Conservation (phyloP, 2,797 vertebrate species). For the Eulemur rubriventer region DNA sequence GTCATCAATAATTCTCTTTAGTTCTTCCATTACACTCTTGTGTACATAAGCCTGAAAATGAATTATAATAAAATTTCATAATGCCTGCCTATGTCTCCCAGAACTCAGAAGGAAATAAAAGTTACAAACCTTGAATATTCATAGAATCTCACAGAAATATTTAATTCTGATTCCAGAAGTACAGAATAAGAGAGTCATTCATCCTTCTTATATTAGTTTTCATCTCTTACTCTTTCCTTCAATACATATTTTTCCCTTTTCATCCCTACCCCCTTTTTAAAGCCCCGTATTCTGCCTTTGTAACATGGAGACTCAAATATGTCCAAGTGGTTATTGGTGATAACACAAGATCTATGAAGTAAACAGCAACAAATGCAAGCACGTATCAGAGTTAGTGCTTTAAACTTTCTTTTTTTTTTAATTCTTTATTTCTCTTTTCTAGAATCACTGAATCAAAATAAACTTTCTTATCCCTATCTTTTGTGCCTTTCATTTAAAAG, state of each 20-base stretch:
- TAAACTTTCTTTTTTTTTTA: not conserved
- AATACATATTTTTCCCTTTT: not conserved
- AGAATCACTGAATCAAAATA: not conserved
- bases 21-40: conserved; percentile 99
- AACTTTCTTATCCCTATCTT: not conserved
- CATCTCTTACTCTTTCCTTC: not conserved
- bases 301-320: not conserved
- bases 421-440: too few species aligned
- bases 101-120: not conserved
- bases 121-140: not conserved
- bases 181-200: not conserved
- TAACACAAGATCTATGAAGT: not conserved
- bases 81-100: not conserved
- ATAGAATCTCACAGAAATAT: not conserved
- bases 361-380: not conserved
- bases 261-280: not conserved
- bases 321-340: not conserved
- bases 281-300: not conserved
- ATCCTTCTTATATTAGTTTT: not conserved
- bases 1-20: conserved; percentile 98
- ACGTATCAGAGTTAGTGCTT: not conserved
- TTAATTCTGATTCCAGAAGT: conserved; percentile 27
- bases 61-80: not conserved
- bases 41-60: conserved; percentile 95
- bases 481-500: conserved; percentile 21